Evolutionary conservation across 92 coral and sea anemone species (phyloP).

Genomic region (Palythoa heliodiscus): DNA sequence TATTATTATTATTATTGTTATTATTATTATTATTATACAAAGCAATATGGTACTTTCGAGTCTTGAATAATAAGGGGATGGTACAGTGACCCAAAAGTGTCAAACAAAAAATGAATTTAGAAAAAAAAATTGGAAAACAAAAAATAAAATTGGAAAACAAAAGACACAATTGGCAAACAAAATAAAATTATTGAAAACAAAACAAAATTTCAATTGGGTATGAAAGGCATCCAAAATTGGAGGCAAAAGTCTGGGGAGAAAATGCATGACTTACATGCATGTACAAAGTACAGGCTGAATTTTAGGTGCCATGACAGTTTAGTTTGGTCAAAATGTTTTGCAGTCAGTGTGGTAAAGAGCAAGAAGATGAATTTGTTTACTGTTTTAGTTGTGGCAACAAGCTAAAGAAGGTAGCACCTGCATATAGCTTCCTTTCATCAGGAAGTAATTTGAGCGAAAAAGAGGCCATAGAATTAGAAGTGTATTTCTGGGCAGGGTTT

Average conservation of each 20-base stretch:
- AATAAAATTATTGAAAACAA: constrained; percentile 12
- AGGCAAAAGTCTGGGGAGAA: constrained; percentile 8
- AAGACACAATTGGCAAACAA: background rate
- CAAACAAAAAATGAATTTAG: background rate
- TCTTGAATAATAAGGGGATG: background rate
- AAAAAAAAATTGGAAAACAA: constrained; percentile 1
- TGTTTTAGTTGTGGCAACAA: background rate
- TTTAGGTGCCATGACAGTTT: constrained; percentile 13
- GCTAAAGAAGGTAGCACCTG: background rate
- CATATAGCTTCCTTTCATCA: constrained; percentile 2
- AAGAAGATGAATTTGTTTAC: constrained; percentile 13
- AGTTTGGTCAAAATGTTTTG: constrained; percentile 20
- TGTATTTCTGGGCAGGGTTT: background rate
- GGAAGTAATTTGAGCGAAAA: constrained; percentile 16
- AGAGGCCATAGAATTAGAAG: constrained; percentile 4
- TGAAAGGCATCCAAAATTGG: background rate
- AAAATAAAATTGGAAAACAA: background rate
- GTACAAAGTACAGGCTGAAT: background rate
- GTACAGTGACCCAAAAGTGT: constrained; percentile 1
- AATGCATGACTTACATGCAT: background rate
- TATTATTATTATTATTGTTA: no score
- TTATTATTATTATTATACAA: no score
- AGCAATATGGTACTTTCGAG: no score
- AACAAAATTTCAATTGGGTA: constrained; percentile 11
- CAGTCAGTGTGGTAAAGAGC: constrained; percentile 1